phyloP scores from a whole-genome alignment of 2,113 vertebrate species.

The Tychaedon coryphoeus region DNA sequence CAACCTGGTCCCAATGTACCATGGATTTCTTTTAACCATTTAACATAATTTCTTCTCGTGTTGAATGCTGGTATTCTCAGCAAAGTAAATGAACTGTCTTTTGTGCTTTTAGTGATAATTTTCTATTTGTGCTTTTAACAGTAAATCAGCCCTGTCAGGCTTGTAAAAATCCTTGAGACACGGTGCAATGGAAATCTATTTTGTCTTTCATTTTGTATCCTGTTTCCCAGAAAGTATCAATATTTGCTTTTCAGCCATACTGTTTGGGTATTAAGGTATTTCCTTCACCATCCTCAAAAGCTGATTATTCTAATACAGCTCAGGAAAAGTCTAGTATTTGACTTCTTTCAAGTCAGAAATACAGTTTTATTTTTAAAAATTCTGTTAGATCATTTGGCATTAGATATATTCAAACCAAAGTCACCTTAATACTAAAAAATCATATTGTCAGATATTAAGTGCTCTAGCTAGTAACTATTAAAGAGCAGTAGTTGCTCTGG shows the following conservation, averaged over 20 bases:
- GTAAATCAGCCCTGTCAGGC: background rate
- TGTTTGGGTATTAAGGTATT: conserved; percentile 36
- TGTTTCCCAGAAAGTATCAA: conserved; percentile 1
- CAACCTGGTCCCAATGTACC: background rate
- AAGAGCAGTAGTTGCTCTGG: conserved; percentile 47
- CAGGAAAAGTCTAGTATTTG: conserved; percentile 25
- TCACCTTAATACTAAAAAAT: conserved; percentile 78
- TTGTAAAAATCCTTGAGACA: background rate
- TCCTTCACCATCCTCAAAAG: conserved; percentile 32
- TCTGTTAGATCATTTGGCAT: conserved; percentile 31
- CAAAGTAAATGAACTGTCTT: background rate
- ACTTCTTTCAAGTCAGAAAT: conserved; percentile 22
- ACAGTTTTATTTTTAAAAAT: background rate
- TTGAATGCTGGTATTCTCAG: background rate
- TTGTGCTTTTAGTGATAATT: background rate
- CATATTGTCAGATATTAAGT: conserved; percentile 57
- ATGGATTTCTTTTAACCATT: background rate
- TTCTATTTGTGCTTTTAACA: background rate
- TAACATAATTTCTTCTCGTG: background rate
- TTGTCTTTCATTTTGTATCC: conserved; percentile 22
- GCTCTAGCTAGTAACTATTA: conserved; percentile 61
- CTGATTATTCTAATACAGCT: conserved; percentile 62
- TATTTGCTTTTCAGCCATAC: conserved; percentile 32
- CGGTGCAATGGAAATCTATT: background rate
- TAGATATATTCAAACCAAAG: conserved; percentile 62